phyloP scores from a whole-genome alignment of 2,113 vertebrate species.

The Ranitomeya imitator region DNA sequence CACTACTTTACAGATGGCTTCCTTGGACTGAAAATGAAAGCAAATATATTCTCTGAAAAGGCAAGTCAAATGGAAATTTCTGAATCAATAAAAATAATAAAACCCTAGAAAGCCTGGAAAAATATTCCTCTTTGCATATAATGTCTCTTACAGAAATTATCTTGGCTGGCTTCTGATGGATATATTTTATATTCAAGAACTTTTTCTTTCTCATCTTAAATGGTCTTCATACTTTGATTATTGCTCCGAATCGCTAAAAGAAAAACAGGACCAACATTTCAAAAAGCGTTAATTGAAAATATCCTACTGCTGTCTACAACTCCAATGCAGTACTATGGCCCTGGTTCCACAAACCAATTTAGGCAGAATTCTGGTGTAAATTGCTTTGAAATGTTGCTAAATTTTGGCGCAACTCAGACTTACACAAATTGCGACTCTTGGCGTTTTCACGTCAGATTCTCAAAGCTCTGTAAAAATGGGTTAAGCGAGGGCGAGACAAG shows the following conservation, averaged over 20 bases:
- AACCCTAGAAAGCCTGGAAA: slow-evolving; percentile 36
- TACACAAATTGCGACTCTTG: no score
- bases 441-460: no score
- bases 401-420: no score
- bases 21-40: slow-evolving; percentile 53
- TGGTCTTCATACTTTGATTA: not conserved
- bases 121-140: slow-evolving; percentile 22
- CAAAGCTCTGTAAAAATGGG: no score
- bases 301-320: not conserved
- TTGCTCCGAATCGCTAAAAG: not conserved
- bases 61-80: slow-evolving; percentile 52
- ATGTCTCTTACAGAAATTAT: slow-evolving; percentile 18
- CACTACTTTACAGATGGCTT: slow-evolving; percentile 54
- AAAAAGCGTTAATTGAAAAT: not conserved
- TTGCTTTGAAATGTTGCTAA: no score
- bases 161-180: not conserved
- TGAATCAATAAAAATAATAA: slow-evolving; percentile 45
- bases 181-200: not conserved
- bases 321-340: no score
- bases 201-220: not conserved
- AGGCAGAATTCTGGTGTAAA: no score
- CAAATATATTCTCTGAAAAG: slow-evolving; percentile 48
- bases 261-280: not conserved
- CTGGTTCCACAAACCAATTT: no score
- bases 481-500: no score